These are phyloP conservation scores for Tromatobia lineatoria DNA, from an alignment of 2,888 invertebrate genomes.

Conservation along the genomic window DNA sequence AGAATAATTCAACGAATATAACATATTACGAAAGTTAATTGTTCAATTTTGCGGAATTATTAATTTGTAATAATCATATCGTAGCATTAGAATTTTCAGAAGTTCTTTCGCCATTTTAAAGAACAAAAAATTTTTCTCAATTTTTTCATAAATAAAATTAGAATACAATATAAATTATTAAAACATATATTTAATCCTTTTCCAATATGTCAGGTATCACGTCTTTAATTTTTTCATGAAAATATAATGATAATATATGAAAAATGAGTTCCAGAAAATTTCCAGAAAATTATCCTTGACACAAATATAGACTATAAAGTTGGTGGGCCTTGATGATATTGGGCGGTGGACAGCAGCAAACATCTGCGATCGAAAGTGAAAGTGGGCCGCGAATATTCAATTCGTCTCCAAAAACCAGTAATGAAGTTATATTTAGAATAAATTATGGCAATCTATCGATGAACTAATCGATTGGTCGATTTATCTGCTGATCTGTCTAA, in stretches of 20 bases:
- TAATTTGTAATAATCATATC: too few relatives aligned
- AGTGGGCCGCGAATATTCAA: slow-evolving; percentile 21
- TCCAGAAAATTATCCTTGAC: slow-evolving; percentile 51
- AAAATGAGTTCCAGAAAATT: background rate
- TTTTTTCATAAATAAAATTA: too few relatives aligned
- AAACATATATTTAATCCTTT: too few relatives aligned
- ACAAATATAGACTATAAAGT: slow-evolving; percentile 40
- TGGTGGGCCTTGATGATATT: slow-evolving; percentile 17
- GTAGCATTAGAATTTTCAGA: too few relatives aligned
- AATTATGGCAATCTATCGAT: background rate
- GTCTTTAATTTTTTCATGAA: too few relatives aligned
- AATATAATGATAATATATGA: background rate
- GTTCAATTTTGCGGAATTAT: too few relatives aligned
- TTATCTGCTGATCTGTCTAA: background rate
- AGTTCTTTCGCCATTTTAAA: too few relatives aligned
- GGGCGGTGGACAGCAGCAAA: slow-evolving; percentile 25
- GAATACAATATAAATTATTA: too few relatives aligned
- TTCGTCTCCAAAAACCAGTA: background rate
- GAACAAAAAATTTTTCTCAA: too few relatives aligned
- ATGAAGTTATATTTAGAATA: background rate
- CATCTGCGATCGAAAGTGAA: slow-evolving; percentile 59
- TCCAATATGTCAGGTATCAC: too few relatives aligned
- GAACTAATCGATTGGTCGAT: background rate
- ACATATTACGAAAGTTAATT: too few relatives aligned
- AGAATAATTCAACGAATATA: too few relatives aligned